Evolutionary conservation across 2,888 invertebrate species (phyloP), one percentile per base, ranked within the genome.

Genomic region (Candidula unifasciata): DNA sequence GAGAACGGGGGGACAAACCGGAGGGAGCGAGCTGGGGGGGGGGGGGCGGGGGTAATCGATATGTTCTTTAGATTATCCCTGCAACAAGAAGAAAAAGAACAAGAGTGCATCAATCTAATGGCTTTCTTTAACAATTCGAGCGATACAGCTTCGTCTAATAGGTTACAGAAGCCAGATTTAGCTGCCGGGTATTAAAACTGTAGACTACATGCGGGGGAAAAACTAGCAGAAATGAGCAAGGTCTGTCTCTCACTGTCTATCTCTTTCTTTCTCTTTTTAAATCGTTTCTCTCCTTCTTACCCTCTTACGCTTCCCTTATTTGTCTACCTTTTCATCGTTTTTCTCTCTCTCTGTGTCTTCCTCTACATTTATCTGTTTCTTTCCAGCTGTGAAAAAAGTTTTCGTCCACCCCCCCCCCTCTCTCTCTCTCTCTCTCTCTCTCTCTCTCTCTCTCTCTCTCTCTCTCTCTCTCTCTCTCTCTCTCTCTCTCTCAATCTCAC

Each of bases 41-140:
- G 71, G n/a, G 27, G n/a, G n/a, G 27, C 3, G 74, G 54, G 74
- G 30, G 33, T 54, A 54, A 74, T 74, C 74, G 54, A 74, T 74
- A 30, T 21, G 30, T 18, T 33, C 21, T 27, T 54, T 18, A 30
- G 30, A 54, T 54, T 30, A 33, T 54, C 21, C 52, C 18, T 18
- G 54, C 74, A 54, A 30, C 33, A 52, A 2, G 54, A 74, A 74
- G 54, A 74, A 74, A 74, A 54, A 30, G 8, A 16, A 74, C 52
- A 27, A 74, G 30, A 74, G 30, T 74, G 74, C 74, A 74, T 74
- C 74, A 74, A 52, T 54, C 30, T 54, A 74, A 74, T 74, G 74
- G 74, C 74, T 74, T 74, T 54, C 54, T 74, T 18, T 74, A 54
- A 74, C 30, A 54, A 54, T 54, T 16, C 30, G 18, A 8, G 16